Conservation (phyloP, 1,140 invertebrate genomes). For the Leguminivora glycinivorella region DNA sequence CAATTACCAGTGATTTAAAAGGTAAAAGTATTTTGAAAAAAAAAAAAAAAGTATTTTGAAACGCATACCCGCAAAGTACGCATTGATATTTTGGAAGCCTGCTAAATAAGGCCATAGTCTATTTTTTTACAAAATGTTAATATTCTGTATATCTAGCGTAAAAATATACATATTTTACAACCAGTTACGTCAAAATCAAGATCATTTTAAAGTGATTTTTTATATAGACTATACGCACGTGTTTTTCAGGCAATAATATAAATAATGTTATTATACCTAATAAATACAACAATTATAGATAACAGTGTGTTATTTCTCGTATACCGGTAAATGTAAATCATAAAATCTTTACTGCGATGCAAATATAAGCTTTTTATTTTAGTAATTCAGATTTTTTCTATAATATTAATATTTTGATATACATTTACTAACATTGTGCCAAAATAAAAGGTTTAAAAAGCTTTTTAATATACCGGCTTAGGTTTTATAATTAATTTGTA, state of each 20-base stretch:
- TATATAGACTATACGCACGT: background rate
- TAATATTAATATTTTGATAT: slow-evolving; percentile 13
- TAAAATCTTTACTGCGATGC: background rate
- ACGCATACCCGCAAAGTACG: background rate
- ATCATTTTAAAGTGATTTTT: background rate
- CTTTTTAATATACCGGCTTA: slow-evolving; percentile 12
- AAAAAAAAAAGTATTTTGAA: too few species aligned
- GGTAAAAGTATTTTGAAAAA: background rate
- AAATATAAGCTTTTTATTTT: background rate
- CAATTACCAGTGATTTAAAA: background rate
- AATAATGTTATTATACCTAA: background rate
- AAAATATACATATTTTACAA: background rate
- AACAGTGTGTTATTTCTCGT: background rate
- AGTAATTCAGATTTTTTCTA: background rate
- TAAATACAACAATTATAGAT: background rate
- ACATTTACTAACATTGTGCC: slow-evolving; percentile 29
- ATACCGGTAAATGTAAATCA: background rate
- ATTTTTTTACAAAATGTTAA: background rate
- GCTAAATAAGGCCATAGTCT: background rate
- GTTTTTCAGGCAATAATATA: background rate
- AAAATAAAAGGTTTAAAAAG: slow-evolving; percentile 21
- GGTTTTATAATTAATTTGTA: slow-evolving; percentile 12
- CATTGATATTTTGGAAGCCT: background rate
- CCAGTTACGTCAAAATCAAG: background rate
- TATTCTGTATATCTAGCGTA: background rate